Evolutionary conservation across 2,888 invertebrate genomes (phyloP).

Genomic region (Choristoneura rosaceana): DNA sequence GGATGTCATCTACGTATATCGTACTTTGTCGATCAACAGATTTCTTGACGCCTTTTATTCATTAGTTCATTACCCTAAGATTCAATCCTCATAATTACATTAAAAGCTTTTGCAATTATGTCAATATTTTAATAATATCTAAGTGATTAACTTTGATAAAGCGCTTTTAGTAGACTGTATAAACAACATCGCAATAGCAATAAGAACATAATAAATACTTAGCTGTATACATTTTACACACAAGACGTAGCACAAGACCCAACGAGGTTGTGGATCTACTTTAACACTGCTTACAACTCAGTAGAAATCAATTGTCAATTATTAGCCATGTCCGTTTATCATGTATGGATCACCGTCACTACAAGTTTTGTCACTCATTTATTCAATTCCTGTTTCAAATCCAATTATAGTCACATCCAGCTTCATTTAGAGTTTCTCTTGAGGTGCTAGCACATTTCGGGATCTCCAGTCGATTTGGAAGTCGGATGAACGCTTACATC

Average conservation of each 20-base stretch:
- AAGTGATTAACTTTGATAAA: neutral
- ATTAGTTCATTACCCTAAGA: neutral
- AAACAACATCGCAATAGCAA: slow-evolving; percentile 28
- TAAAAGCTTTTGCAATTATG: too few species aligned
- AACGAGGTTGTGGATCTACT: slow-evolving; percentile 5
- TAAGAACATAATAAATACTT: slow-evolving; percentile 11
- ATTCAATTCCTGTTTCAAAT: slow-evolving; percentile 32
- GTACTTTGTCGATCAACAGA: neutral
- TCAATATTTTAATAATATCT: too few species aligned
- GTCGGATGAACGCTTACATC: neutral
- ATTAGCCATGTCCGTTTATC: neutral
- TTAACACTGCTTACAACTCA: slow-evolving; percentile 1
- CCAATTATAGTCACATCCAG: neutral
- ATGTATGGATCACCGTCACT: neutral
- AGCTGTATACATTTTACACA: slow-evolving; percentile 30
- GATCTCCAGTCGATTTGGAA: too few species aligned
- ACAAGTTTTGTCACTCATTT: slow-evolving; percentile 9
- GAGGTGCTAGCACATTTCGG: too few species aligned
- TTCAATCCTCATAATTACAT: too few species aligned
- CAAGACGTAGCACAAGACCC: slow-evolving; percentile 6
- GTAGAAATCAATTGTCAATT: neutral
- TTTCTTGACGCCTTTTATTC: neutral
- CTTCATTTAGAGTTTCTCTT: neutral
- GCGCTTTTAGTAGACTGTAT: neutral
- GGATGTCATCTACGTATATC: neutral